Evolutionary conservation across 1,140 invertebrate species (phyloP).

Genomic region (Aphelenchoides fujianensis): DNA sequence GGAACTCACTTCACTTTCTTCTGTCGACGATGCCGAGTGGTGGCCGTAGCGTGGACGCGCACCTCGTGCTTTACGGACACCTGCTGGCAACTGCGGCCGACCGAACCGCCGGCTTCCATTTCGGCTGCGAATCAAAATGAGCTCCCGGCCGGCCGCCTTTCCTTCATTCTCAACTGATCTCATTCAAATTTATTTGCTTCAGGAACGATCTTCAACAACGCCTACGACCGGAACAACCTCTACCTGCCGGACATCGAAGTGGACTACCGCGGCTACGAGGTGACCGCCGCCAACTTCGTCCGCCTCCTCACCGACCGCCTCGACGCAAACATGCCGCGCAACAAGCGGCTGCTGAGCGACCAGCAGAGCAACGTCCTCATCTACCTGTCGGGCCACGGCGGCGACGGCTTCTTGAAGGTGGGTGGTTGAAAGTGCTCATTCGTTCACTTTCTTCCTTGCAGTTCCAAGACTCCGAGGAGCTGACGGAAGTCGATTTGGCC

Average conservation of each 20-base stretch:
- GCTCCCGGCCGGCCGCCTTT: background rate
- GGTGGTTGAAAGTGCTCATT: too few relatives aligned
- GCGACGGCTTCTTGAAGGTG: conserved; percentile 98
- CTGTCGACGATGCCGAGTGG: background rate
- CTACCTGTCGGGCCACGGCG: conserved; percentile 90
- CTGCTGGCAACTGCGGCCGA: background rate
- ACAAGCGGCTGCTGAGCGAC: conserved; percentile 90
- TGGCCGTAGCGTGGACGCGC: background rate
- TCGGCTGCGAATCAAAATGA: background rate
- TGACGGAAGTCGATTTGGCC: conserved; percentile 95
- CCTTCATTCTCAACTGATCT: background rate
- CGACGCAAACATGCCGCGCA: conserved; percentile 82
- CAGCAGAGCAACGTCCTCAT: conserved; percentile 94
- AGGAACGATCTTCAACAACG: conserved; percentile 93
- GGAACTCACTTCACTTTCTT: conserved; percentile 18
- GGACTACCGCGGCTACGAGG: conserved; percentile 95
- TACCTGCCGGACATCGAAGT: conserved; percentile 94
- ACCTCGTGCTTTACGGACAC: background rate
- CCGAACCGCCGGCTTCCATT: conserved; percentile 3
- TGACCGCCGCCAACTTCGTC: conserved; percentile 98
- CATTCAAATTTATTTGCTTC: conserved; percentile 26
- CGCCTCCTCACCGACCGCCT: conserved; percentile 86
- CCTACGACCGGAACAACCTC: conserved; percentile 94
- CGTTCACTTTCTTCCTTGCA: too few relatives aligned
- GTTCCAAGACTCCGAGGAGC: conserved; percentile 98